Evolutionary conservation across 1,140 invertebrate species (phyloP), one percentile per base, ranked within the genome.

Genomic region (Acyrthosiphon pisum): DNA sequence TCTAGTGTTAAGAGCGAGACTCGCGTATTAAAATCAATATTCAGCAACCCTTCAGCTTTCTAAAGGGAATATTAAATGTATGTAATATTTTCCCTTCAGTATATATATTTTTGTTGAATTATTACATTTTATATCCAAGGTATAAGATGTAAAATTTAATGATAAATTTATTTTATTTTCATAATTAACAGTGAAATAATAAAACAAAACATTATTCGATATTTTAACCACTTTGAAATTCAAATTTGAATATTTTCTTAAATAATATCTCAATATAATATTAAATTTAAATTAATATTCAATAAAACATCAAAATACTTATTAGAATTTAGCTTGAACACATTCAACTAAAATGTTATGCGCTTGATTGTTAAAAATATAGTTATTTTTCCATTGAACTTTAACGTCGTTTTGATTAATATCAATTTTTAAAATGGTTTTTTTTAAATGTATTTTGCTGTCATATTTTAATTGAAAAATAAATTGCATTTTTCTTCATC

Each of bases 11-110:
- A 56, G 6, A 89, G 50, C 41, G 56, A 90, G 53, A 60, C 26
- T 41, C 23, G 20, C 11, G 89, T 68, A 68, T 26, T 60, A 41
- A 90, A 90, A 90, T 90, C 53, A 90, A 90, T 90, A 68, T 68
- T 44, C 26, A 53, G 87, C 48, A 90, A 90, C 53, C 89, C 56
- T 90, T 60, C 23, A n/a, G 88, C 14, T 56, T 90, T 41, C 9
- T 11, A 56, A 53, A 46, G 53, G 7, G 35, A 60, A 90, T 90
- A 90, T 53, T 87, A 87, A 87, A 41, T 87, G 50, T 53, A 53
- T 35, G 30, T 53, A 22, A 89, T 26, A 37, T 56, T 37, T n/a
- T 50, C 48, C n/a, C 20, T 89, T 26, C 7, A 6, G 14, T 41
- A 83, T 41, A 48, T 20, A 37, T 30, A 89, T 35, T 37, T 89